Conservation (phyloP, 92 coral and sea anemone species). For the Meandrina meandrites region DNA sequence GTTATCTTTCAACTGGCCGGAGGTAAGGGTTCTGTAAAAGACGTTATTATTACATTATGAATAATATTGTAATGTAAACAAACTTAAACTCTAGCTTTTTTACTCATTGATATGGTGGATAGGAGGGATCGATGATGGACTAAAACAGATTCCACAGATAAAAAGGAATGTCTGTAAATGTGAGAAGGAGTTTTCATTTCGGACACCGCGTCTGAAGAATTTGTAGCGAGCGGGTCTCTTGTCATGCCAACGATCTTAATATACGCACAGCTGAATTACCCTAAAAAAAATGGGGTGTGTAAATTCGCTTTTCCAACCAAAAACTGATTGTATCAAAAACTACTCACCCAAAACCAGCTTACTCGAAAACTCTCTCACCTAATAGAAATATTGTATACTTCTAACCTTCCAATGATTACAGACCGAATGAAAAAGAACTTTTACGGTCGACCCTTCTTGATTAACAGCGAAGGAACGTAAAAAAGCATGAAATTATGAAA, state of each 20-base stretch:
- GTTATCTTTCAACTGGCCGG: constrained; percentile 81
- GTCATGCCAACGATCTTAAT: neutral
- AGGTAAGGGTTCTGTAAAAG: constrained; percentile 60
- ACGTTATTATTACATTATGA: neutral
- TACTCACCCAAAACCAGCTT: neutral
- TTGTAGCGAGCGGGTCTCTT: neutral
- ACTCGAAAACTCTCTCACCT: neutral
- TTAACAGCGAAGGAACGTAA: neutral
- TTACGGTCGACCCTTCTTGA: neutral
- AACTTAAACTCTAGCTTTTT: neutral
- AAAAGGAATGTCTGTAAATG: neutral
- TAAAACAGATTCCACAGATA: neutral
- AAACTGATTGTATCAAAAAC: neutral
- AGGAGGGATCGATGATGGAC: neutral
- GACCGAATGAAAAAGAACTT: neutral
- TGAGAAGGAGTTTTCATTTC: neutral
- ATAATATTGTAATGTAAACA: neutral
- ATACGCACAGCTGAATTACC: neutral
- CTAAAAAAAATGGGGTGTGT: neutral
- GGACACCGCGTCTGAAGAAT: neutral
- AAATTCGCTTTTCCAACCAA: neutral
- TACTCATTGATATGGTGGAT: neutral
- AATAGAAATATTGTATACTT: neutral
- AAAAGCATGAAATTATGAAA: no score
- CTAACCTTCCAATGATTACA: neutral